phyloP scores from a whole-genome alignment of 1,140 invertebrate species.

The Anastrepha ludens region DNA sequence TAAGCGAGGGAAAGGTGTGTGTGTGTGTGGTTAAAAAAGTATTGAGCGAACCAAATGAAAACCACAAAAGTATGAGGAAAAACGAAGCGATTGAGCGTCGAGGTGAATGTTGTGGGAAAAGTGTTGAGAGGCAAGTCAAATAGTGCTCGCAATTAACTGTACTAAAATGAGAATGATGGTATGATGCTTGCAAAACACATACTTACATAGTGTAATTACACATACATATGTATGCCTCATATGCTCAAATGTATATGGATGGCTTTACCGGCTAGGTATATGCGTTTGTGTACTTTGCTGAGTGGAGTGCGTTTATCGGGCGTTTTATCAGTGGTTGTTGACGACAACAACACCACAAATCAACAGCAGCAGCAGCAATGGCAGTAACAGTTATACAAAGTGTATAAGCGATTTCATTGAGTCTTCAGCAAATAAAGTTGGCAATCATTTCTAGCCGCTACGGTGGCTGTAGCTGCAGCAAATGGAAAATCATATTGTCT shows the following conservation, averaged over 20 bases:
- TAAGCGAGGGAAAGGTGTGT: not conserved
- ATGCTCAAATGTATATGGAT: not conserved
- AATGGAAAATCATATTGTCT: conserved; percentile 34
- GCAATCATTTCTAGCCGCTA: conserved; percentile 41
- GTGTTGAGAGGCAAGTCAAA: conserved; percentile 19
- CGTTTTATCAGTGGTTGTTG: not conserved
- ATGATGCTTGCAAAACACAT: not conserved
- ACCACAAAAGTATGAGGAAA: conserved; percentile 3
- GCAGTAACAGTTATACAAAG: not conserved
- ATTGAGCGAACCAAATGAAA: not conserved
- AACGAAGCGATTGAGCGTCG: not conserved
- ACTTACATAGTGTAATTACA: not conserved
- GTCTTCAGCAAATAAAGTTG: conserved; percentile 25
- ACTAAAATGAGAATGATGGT: conserved; percentile 29
- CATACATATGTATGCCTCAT: not conserved
- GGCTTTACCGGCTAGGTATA: not conserved
- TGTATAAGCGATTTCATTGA: conserved; percentile 35
- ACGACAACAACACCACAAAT: conserved; percentile 6
- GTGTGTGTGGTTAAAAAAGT: not conserved
- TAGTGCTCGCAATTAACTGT: not conserved
- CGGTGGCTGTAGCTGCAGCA: not conserved
- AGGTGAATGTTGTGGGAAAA: not conserved
- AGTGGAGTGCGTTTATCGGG: conserved; percentile 34
- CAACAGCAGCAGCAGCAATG: not conserved
- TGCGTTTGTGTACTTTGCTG: conserved; percentile 1